Base-by-base conservation (phyloP, 2,888 invertebrate species). In the Agapostemon virescens region DNA sequence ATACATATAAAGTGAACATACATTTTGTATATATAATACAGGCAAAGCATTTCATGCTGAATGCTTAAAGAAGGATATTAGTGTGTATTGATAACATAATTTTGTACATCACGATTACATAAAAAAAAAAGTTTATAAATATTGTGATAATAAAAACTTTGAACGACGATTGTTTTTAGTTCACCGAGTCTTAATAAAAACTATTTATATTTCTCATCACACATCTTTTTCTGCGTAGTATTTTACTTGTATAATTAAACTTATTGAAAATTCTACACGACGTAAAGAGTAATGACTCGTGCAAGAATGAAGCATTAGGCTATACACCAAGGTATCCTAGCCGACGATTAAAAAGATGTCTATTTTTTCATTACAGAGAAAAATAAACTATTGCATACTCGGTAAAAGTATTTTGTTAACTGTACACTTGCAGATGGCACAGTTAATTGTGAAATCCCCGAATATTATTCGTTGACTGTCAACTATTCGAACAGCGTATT, bases 11-110 rank as follows among this genome's bases (percentile, higher is more conserved):
- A 69, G 61, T 73, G 63, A 68, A 77, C 55, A 81, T 81, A 69
- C 58, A 73, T 73, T 73, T 63, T 82, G 77, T 81, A 82, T 64
- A 82, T 69, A 81, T 77, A 82, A 74, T 67, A 71, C 45, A 76
- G 26, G 49, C 68, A 61, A 63, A 52, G 49, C 73, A 74, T 23
- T 64, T 69, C 67, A 81, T 40, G 33, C 38, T 30, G 40, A 55
- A 74, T 69, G 63, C 49, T 13, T 63, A 73, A 55, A 49, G 66
- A 77, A 38, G 30, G 66, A 49, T 49, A 36, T 63, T 36, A n/a
- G n/a, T n/a, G 33, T 55, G 68, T 69, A 74, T 36, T 63, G 7
- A 72, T 68, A 68, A 40, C 42, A 55, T 40, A 74, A 52, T 45
- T 71, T 67, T 81, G 72, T 81, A 74, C 52, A 75, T 61, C 72